Evolutionary conservation across 92 coral and sea anemone species (phyloP).

Genomic region (Phymanthus crucifer): DNA sequence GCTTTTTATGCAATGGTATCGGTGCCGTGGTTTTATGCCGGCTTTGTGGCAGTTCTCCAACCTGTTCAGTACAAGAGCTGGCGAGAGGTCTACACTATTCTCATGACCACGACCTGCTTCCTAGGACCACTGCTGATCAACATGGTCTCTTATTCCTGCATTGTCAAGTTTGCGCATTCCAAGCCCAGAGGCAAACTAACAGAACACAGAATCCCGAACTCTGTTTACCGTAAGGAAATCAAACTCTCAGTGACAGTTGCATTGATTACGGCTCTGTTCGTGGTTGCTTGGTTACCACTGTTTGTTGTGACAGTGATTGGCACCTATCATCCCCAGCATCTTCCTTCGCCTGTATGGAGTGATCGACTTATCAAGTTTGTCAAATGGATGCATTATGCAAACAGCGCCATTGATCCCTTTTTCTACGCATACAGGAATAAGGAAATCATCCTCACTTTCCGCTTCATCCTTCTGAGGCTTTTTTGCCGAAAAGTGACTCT

Average conservation of each 20-base stretch:
- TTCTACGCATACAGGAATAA: slow-evolving; percentile 82
- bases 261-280: slow-evolving; percentile 65
- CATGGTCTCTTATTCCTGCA: slow-evolving; percentile 58
- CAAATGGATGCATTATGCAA: slow-evolving; percentile 84
- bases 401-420: slow-evolving; percentile 83
- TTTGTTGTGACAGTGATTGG: slow-evolving; percentile 66
- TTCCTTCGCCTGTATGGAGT: slow-evolving; percentile 56
- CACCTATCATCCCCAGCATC: slow-evolving; percentile 52
- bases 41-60: slow-evolving; percentile 62
- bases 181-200: slow-evolving; percentile 33
- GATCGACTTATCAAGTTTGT: slow-evolving; percentile 69
- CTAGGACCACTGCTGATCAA: slow-evolving; percentile 68
- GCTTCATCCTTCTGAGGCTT: slow-evolving; percentile 14
- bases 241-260: slow-evolving; percentile 76
- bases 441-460: slow-evolving; percentile 65
- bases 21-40: slow-evolving; percentile 75
- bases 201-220: slow-evolving; percentile 38
- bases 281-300: slow-evolving; percentile 80
- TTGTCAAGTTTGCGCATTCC: slow-evolving; percentile 53
- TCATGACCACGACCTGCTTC: slow-evolving; percentile 71
- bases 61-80: slow-evolving; percentile 71
- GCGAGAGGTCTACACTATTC: slow-evolving; percentile 64
- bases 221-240: slow-evolving; percentile 59
- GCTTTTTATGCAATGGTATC: slow-evolving; percentile 65
- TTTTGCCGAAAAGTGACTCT: slow-evolving; percentile 2